phyloP scores from a whole-genome alignment of 92 coral and sea anemone species.

The Epizoanthus scotinus region DNA sequence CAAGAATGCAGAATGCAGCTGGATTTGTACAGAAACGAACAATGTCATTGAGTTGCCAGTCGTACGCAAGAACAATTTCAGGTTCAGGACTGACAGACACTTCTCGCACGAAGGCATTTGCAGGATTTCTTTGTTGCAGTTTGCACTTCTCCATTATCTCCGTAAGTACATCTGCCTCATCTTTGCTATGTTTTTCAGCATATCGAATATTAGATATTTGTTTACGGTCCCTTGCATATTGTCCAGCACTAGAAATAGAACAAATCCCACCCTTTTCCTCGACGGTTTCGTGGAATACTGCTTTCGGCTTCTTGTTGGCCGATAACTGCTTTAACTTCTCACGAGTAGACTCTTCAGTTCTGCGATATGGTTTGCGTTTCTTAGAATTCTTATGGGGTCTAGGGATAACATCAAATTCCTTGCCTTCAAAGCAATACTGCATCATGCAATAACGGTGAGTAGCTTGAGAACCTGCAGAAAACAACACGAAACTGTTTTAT shows the following conservation, averaged over 20 bases:
- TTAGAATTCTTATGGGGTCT: constrained; percentile 8
- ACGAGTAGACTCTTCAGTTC: constrained; percentile 11
- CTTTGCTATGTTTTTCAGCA: too few species aligned
- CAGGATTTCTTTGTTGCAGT: too few species aligned
- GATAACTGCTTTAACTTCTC: not conserved
- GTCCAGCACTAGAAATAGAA: too few species aligned
- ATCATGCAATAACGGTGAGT: not conserved
- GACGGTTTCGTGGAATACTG: too few species aligned
- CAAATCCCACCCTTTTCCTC: too few species aligned
- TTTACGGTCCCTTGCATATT: too few species aligned
- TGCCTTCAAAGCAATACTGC: constrained; percentile 9
- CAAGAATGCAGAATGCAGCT: constrained; percentile 11
- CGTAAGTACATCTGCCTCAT: too few species aligned
- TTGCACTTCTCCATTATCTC: too few species aligned
- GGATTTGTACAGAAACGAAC: constrained; percentile 44
- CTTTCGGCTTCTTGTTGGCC: too few species aligned
- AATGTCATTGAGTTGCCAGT: constrained; percentile 24
- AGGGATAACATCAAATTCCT: not conserved
- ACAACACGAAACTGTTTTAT: too few species aligned
- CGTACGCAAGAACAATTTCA: constrained; percentile 15
- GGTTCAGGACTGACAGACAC: constrained; percentile 9
- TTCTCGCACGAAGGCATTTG: constrained; percentile 11
- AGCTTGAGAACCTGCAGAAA: too few species aligned
- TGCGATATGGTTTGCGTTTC: not conserved
- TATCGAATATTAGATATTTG: too few species aligned